Evolutionary conservation across 2,797 vertebrate species (phyloP).

Genomic region (Mus spretus): DNA sequence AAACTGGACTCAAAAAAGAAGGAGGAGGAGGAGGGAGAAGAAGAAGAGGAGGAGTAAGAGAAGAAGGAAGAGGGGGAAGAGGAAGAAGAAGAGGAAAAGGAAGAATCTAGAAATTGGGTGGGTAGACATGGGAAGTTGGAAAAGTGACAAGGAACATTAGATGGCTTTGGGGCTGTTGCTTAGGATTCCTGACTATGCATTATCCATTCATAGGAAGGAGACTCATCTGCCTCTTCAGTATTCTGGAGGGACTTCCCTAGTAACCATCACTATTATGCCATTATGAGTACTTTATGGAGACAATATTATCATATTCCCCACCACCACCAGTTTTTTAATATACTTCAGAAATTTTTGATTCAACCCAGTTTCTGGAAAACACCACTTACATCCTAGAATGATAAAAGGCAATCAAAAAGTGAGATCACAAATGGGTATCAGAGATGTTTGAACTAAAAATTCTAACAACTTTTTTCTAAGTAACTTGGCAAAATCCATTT

Average conservation of each 20-base stretch:
- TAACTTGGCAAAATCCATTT: slow-evolving; percentile 83
- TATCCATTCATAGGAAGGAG: not conserved
- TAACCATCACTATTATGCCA: not conserved
- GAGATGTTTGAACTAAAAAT: slow-evolving; percentile 74
- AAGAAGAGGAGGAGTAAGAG: not conserved
- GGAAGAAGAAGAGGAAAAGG: not conserved
- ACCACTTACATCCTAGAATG: slow-evolving; percentile 46
- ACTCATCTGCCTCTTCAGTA: not conserved
- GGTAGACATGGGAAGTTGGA: no score
- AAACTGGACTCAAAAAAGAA: not conserved
- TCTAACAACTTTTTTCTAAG: slow-evolving; percentile 74
- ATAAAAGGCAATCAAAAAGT: not conserved
- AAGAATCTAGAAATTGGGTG: not conserved
- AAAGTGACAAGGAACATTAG: not conserved
- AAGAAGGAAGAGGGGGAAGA: not conserved
- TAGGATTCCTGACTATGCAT: not conserved
- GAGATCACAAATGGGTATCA: slow-evolving; percentile 37
- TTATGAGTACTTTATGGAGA: not conserved
- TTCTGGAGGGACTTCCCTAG: not conserved
- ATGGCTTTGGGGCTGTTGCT: not conserved
- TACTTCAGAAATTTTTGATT: not conserved
- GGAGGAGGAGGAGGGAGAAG: no score
- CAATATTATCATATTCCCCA: not conserved
- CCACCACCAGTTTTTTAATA: not conserved
- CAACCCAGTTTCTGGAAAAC: slow-evolving; percentile 34